phyloP scores from a whole-genome alignment of 2,888 invertebrate genomes.

The Volucella inflata region DNA sequence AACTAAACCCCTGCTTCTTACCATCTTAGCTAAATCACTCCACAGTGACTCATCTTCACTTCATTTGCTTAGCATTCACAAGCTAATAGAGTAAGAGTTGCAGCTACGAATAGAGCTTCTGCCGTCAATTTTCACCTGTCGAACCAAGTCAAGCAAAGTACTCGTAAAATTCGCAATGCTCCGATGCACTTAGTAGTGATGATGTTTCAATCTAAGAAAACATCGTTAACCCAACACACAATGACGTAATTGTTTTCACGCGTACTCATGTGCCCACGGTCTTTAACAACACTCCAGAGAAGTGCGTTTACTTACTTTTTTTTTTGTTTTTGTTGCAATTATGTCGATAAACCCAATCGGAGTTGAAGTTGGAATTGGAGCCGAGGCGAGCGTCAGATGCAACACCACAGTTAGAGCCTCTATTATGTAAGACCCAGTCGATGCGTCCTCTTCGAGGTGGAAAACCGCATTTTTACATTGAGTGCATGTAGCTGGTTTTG shows the following conservation, averaged over 20 bases:
- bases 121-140: slow-evolving; percentile 28
- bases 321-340: slow-evolving; percentile 19
- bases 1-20: not conserved
- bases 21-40: not conserved
- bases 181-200: slow-evolving; percentile 2
- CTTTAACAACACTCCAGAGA: not conserved
- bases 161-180: not conserved
- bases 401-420: not conserved
- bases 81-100: slow-evolving; percentile 51
- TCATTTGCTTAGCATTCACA: slow-evolving; percentile 20
- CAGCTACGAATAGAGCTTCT: not conserved
- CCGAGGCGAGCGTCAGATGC: too few species aligned
- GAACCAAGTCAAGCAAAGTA: not conserved
- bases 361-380: not conserved
- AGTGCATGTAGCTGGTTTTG: slow-evolving; percentile 8
- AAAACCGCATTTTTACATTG: slow-evolving; percentile 42
- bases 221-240: slow-evolving; percentile 57
- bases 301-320: not conserved
- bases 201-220: slow-evolving; percentile 24
- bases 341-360: slow-evolving; percentile 22
- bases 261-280: not conserved
- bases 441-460: too few species aligned
- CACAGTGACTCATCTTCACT: not conserved
- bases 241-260: slow-evolving; percentile 48
- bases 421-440: slow-evolving; percentile 24